Conservation (phyloP, 2,888 invertebrate genomes). For the Agrotis ipsilon region DNA sequence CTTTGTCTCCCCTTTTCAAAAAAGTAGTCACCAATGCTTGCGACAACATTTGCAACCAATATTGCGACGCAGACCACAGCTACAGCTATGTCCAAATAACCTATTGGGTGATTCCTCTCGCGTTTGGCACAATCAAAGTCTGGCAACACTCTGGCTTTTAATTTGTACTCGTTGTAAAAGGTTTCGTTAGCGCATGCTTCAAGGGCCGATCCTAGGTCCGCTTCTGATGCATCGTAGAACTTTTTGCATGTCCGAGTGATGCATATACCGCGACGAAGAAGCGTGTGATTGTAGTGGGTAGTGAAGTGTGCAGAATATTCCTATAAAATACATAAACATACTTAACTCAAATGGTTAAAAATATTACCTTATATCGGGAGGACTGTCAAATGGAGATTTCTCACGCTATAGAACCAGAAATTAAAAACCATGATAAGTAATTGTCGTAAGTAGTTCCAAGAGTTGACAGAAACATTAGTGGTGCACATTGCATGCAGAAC, state of each 20-base stretch:
- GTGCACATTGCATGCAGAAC: too few relatives aligned
- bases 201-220: constrained; percentile 46
- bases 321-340: too few relatives aligned
- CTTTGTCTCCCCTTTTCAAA: background rate
- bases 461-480: too few relatives aligned
- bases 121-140: constrained; percentile 32
- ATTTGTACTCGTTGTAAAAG: constrained; percentile 41
- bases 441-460: too few relatives aligned
- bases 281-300: constrained; percentile 83
- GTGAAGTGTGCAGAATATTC: constrained; percentile 77
- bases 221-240: constrained; percentile 62
- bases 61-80: constrained; percentile 23
- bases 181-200: constrained; percentile 62
- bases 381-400: too few relatives aligned
- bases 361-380: too few relatives aligned
- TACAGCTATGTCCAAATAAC: constrained; percentile 41
- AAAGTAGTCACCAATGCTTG: constrained; percentile 40
- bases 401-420: too few relatives aligned
- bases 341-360: too few relatives aligned
- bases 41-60: constrained; percentile 49
- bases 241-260: constrained; percentile 76
- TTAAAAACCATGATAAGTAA: too few relatives aligned
- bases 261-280: constrained; percentile 81
- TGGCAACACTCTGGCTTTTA: constrained; percentile 45
- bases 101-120: constrained; percentile 22